Evolutionary conservation across 2,888 invertebrate genomes (phyloP).

Genomic region (Oscheius onirici): DNA sequence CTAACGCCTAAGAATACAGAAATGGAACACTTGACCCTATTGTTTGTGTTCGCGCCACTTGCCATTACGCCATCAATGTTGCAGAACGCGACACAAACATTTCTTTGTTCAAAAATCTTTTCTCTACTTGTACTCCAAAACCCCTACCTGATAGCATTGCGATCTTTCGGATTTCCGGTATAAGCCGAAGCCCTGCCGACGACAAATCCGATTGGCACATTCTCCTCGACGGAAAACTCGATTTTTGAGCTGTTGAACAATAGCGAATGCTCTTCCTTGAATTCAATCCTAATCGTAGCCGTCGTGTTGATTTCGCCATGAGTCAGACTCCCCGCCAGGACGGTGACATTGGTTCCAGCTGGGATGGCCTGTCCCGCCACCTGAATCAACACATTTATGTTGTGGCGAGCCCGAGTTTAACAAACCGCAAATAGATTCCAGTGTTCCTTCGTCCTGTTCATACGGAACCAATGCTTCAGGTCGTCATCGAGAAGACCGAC

Average conservation of each 20-base stretch:
- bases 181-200: constrained; percentile 16
- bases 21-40: too few species aligned
- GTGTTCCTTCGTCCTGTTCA: constrained; percentile 32
- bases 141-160: constrained; percentile 17
- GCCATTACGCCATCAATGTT: too few species aligned
- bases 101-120: too few species aligned
- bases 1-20: too few species aligned
- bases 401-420: neutral
- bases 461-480: constrained; percentile 43
- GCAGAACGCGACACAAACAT: too few species aligned
- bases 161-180: constrained; percentile 5
- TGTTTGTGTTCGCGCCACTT: too few species aligned
- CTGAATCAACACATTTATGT: constrained; percentile 8
- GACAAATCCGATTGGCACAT: constrained; percentile 36
- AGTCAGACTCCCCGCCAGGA: constrained; percentile 23
- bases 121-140: too few species aligned
- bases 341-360: constrained; percentile 35
- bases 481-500: constrained; percentile 42
- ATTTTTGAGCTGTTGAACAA: constrained; percentile 11
- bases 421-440: constrained; percentile 43
- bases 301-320: constrained; percentile 28
- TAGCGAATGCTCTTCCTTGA: constrained; percentile 17
- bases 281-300: constrained; percentile 37
- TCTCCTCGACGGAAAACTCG: constrained; percentile 32
- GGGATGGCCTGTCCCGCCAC: constrained; percentile 20